phyloP scores from a whole-genome alignment of 2,797 vertebrate species.

The Prionace glauca region DNA sequence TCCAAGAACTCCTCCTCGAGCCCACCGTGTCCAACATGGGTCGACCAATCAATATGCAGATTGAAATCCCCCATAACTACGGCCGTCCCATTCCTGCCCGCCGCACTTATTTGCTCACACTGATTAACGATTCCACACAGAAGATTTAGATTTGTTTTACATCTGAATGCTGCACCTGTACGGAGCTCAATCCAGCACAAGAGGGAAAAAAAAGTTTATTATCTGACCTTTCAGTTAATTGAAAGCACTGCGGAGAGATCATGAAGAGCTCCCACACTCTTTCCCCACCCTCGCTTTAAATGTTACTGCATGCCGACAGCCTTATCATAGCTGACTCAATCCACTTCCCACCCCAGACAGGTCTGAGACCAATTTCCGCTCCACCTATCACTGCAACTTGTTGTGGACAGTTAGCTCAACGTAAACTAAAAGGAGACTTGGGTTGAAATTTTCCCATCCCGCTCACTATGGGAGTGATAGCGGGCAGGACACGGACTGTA shows the following conservation, averaged over 20 bases:
- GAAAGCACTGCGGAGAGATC: background rate
- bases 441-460: background rate
- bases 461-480: too few relatives aligned
- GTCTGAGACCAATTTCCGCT: background rate
- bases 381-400: background rate
- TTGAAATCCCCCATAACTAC: too few relatives aligned
- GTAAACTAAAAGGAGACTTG: background rate
- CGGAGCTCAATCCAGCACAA: background rate
- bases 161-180: background rate
- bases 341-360: background rate
- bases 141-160: background rate
- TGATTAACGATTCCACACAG: background rate
- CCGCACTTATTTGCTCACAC: background rate
- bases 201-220: background rate
- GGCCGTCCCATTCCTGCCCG: too few relatives aligned
- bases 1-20: too few relatives aligned
- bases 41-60: too few relatives aligned
- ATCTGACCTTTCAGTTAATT: constrained; percentile 10
- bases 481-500: too few relatives aligned
- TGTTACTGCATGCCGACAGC: background rate
- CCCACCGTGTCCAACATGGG: too few relatives aligned
- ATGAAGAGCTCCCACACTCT: background rate
- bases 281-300: background rate
- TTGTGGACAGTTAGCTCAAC: background rate
- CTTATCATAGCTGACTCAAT: background rate